phyloP scores from a whole-genome alignment of 2,888 invertebrate genomes.

The Morpho deidamia region DNA sequence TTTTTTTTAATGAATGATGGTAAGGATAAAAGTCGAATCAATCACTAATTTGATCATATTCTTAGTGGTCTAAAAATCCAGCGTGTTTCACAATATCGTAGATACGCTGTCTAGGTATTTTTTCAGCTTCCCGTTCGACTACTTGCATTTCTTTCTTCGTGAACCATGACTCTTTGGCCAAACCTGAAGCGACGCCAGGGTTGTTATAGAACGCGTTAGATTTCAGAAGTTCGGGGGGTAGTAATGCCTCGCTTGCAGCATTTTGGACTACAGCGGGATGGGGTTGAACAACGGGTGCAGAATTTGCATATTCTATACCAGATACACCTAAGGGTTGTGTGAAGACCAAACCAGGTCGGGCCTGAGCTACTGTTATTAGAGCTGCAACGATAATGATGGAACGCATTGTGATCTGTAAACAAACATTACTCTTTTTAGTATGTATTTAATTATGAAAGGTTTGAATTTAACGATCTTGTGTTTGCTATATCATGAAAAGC shows the following conservation, averaged over 20 bases:
- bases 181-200: conserved; percentile 83
- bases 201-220: conserved; percentile 85
- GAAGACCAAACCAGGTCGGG: conserved; percentile 67
- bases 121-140: conserved; percentile 87
- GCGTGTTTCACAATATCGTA: conserved; percentile 86
- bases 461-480: too few species aligned
- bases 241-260: conserved; percentile 82
- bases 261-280: conserved; percentile 87
- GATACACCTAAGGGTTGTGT: conserved; percentile 61
- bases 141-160: conserved; percentile 88
- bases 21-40: too few species aligned
- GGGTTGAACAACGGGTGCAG: conserved; percentile 54
- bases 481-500: too few species aligned
- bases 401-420: conserved; percentile 41
- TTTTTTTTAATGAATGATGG: too few species aligned
- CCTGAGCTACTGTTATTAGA: conserved; percentile 57
- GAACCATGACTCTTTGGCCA: conserved; percentile 89
- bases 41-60: too few species aligned
- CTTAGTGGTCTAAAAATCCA: conserved; percentile 72
- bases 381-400: conserved; percentile 46
- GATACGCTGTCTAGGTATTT: conserved; percentile 87
- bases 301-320: conserved; percentile 71
- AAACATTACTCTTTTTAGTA: neutral
- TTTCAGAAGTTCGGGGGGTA: conserved; percentile 84
- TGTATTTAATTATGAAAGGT: too few species aligned